These are phyloP conservation scores for Melanotaenia nigrans DNA, from an alignment of 2,797 vertebrate species.

Conservation along the genomic window DNA sequence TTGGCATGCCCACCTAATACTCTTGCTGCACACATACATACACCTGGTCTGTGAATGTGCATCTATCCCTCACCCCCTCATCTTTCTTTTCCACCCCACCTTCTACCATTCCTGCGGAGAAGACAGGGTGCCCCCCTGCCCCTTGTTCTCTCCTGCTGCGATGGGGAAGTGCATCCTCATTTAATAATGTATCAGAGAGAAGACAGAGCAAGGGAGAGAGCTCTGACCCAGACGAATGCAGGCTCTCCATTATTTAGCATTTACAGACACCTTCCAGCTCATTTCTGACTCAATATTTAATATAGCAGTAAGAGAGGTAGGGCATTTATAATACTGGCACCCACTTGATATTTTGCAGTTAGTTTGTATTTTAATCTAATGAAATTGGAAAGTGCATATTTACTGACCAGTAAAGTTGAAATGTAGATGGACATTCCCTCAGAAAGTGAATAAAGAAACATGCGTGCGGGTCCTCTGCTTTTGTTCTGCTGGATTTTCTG, in stretches of 20 bases:
- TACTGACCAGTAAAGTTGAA: slow-evolving; percentile 9
- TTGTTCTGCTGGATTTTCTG: neutral
- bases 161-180: slow-evolving; percentile 97
- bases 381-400: slow-evolving; percentile 48
- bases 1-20: slow-evolving; percentile 83
- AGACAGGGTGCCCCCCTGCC: slow-evolving; percentile 90
- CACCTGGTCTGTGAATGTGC: slow-evolving; percentile 50
- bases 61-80: slow-evolving; percentile 41
- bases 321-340: slow-evolving; percentile 60
- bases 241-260: slow-evolving; percentile 99
- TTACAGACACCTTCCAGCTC: slow-evolving; percentile 98
- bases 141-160: slow-evolving; percentile 87
- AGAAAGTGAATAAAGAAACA: neutral
- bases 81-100: slow-evolving; percentile 10
- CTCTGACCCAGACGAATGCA: slow-evolving; percentile 92
- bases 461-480: neutral
- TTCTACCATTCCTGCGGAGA: slow-evolving; percentile 85
- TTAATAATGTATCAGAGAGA: slow-evolving; percentile 99
- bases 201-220: slow-evolving; percentile 83
- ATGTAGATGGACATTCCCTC: neutral
- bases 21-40: slow-evolving; percentile 46
- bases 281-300: slow-evolving; percentile 98
- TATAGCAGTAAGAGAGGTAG: slow-evolving; percentile 68
- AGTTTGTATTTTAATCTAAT: slow-evolving; percentile 72
- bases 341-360: slow-evolving; percentile 65